Base-by-base conservation (phyloP, 2,113 vertebrate genomes). In the Nycticryphes semicollaris region DNA sequence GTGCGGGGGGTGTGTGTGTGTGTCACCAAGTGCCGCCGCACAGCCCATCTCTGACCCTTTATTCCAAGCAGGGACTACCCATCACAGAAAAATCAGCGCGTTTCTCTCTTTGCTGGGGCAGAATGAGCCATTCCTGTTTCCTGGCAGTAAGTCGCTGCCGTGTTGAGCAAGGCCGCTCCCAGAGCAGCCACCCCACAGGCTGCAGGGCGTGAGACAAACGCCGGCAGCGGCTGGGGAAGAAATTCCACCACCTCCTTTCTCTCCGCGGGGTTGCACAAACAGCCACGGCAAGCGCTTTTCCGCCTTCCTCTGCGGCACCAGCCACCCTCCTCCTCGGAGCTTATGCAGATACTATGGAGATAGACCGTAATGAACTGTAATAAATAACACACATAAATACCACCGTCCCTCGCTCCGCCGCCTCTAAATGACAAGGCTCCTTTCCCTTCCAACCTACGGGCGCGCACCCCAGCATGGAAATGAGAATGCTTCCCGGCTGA, bases 371-470 rank as follows among this genome's bases (percentile, higher is more conserved):
- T 83, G 82, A 76, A 67, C 77, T 45, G 16, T 85, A 91, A 87
- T 85, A 57, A 84, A 43, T 59, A 69, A 43, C 63, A 69, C 41
- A 22, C 43, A 1, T 25, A 60, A 84, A 50, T 5, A 11, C 60
- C 70, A 11, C 9, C 1, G 69, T 28, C 69, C 30, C 62, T 31
- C 25, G 17, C 66, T n/a, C 60, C 0, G 18, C 48, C 91, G 62
- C 87, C 72, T 82, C 39, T 48, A 69, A 96, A 91, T 91, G 72
- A 94, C 91, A 89, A 69, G 81, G 23, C 70, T 94, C 62, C 70
- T 79, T 83, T 67, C 57, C 81, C 62, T 79, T 56, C 87, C 87
- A 62, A 47, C 53, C 81, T 22, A 8, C 23, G 48, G 48, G 23
- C 5, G 9, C 6, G n/a, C 60, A 11, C 83, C 84, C 74, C 8